Conservation (phyloP, 2,888 invertebrate species). For the Phanerotoma sp. region DNA sequence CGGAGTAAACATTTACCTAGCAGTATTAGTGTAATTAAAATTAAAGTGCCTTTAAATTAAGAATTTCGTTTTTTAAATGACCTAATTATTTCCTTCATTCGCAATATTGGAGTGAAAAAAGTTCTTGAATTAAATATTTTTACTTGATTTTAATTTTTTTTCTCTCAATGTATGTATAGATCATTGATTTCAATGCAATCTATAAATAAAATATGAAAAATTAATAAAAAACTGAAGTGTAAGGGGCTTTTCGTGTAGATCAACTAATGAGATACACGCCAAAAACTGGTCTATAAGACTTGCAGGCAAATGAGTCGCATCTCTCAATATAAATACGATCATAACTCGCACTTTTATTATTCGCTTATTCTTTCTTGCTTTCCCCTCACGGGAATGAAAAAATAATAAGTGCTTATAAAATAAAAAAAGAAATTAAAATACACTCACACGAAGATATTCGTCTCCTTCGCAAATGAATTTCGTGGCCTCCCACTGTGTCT, state of each 20-base stretch:
- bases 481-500: slow-evolving; percentile 49
- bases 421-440: slow-evolving; percentile 25
- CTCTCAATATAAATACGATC: slow-evolving; percentile 36
- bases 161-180: no score
- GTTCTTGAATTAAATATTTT: no score
- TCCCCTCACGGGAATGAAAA: slow-evolving; percentile 2
- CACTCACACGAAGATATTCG: slow-evolving; percentile 48
- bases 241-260: slow-evolving; percentile 26
- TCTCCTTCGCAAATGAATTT: slow-evolving; percentile 50
- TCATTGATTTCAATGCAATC: no score
- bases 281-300: slow-evolving; percentile 23
- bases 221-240: no score
- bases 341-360: slow-evolving; percentile 25
- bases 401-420: slow-evolving; percentile 11
- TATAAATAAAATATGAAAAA: slow-evolving; percentile 15
- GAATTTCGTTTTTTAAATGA: no score
- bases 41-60: no score
- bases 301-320: slow-evolving; percentile 37
- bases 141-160: no score
- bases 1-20: no score
- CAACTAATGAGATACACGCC: slow-evolving; percentile 31
- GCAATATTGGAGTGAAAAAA: no score
- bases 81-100: no score
- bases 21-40: no score
- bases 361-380: slow-evolving; percentile 1